Evolutionary conservation across 2,797 vertebrate genomes (phyloP).

Genomic region (Gymnothorax javanicus): DNA sequence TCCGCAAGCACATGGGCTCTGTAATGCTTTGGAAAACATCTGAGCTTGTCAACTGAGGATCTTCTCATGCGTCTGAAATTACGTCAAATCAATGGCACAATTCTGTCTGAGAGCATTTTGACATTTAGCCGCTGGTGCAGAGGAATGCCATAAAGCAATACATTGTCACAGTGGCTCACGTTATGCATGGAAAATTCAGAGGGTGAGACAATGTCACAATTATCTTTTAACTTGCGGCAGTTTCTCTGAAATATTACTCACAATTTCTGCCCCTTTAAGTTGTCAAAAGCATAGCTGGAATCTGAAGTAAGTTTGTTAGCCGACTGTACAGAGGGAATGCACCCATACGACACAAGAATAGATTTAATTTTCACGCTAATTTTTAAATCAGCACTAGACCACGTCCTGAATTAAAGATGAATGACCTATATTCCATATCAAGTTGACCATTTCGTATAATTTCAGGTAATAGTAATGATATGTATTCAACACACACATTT

Average conservation of each 20-base stretch:
- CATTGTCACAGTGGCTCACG: neutral
- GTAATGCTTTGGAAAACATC: neutral
- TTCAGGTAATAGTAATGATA: neutral
- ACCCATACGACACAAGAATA: neutral
- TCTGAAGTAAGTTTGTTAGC: neutral
- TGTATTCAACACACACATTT: neutral
- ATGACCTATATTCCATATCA: neutral
- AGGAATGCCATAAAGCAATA: neutral
- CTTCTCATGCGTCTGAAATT: neutral
- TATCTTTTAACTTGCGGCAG: neutral
- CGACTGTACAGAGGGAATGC: constrained; percentile 28
- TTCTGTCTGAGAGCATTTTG: neutral
- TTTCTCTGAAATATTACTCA: neutral
- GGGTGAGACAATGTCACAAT: neutral
- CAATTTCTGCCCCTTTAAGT: neutral
- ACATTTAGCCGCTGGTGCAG: neutral
- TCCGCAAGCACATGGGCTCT: neutral
- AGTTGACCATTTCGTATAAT: neutral
- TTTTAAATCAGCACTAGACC: neutral
- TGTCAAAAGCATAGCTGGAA: constrained; percentile 23
- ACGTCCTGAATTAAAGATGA: neutral
- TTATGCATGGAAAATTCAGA: neutral
- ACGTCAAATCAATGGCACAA: neutral
- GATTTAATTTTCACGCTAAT: neutral
- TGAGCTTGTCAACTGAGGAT: neutral